Evolutionary conservation across 2,888 invertebrate species (phyloP), one percentile per base, ranked within the genome.

Genomic region (Drosophila demipolita): DNA sequence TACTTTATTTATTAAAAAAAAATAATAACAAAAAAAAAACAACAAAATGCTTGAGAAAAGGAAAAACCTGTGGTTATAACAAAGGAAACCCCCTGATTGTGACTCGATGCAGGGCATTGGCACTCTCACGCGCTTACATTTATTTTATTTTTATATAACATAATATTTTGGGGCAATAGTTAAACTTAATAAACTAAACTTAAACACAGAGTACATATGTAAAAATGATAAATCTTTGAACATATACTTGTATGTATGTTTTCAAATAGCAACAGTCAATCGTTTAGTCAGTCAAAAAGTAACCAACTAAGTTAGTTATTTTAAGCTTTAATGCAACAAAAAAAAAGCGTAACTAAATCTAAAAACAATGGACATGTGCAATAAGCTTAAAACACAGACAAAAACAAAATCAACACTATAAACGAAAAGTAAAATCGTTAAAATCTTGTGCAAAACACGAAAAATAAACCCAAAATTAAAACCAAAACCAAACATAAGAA

Each of bases 121-220:
- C 85, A 79, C 90, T 88, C 86, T 86, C 89, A 87, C 86, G 83
- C 89, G 80, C 65, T 64, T 42, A 50, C 40, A 71, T 42, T 57
- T 29, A 45, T 36, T 35, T 45, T 54, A 45, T 23, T 57, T 38
- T 42, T 3, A n/a, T 50, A 9, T 60, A 12, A 36, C 32, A 36
- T 64, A 38, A 52, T 67, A 48, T 62, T 60, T 60, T 59, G 58
- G 82, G 81, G 78, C 82, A 81, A 80, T 83, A 74, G 67, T 62
- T 72, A 59, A 75, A 78, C 85, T 75, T 78, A 84, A 81, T 78
- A 69, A 60, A 52, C 66, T 78, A 67, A 62, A 53, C 68, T 55
- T 73, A 80, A 55, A 63, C 32, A 29, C 57, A 50, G 45, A 73
- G 53, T 54, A 52, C 36, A 59, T 55, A 42, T 66, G 48, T 66